Evolutionary conservation across 1,140 invertebrate genomes (phyloP), one percentile per base, ranked within the genome.

Genomic region (Zaprionus nigranus): DNA sequence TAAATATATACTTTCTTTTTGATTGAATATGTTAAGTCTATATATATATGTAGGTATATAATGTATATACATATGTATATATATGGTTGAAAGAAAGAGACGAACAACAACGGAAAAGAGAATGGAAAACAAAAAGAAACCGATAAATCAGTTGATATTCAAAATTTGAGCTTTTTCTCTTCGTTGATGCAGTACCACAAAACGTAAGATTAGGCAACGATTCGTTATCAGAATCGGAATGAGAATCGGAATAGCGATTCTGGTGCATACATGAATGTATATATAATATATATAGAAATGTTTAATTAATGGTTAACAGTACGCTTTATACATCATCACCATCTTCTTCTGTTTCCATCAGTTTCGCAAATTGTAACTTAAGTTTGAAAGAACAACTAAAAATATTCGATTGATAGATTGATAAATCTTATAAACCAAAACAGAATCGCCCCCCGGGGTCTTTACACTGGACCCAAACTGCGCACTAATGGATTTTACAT

Each of bases 101-200:
- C 28, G n/a, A 65, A 54, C 24, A 26, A 28, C 24, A 56, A 56
- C 53, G 15, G n/a, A 56, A 56, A 56, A 56, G 26, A 51, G 11
- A 51, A 51, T 56, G 24, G 40, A 9, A 9, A 65, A 65, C 36
- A 9, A 17, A 43, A 30, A 26, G 36, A 72, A 70, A 75, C 71
- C 72, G 67, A 88, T 67, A 70, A 54, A 57, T 40, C 81, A 73
- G 75, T 68, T 56, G 26, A 67, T 58, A 78, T 54, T 51, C 20
- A 81, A 88, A 83, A 80, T 91, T 91, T 91, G 90, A 91, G 90
- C 90, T 90, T 91, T 92, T 92, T 92, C 91, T 91, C 90, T 92
- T 92, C 91, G 77, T 92, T 92, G 91, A 92, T 86, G 83, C 79
- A 83, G 72, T 79, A 83, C 79, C 84, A 81, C 73, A 75, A 71